phyloP scores from a whole-genome alignment of 92 coral and sea anemone genomes.

The Micromussa lordhowensis region DNA sequence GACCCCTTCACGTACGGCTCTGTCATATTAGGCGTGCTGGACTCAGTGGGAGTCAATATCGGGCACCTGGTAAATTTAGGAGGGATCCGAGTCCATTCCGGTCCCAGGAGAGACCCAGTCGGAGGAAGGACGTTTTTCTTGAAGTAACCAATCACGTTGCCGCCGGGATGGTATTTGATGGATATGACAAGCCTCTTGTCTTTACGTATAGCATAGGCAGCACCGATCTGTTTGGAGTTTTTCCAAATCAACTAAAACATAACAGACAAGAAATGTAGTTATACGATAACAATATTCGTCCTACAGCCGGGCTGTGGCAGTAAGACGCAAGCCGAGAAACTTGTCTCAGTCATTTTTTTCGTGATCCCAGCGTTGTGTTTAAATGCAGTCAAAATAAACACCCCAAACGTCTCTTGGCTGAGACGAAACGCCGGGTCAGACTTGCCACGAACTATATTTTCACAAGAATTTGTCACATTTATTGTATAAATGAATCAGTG shows the following conservation, averaged over 20 bases:
- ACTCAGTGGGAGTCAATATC: neutral
- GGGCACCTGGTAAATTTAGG: slow-evolving; percentile 20
- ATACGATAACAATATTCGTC: neutral
- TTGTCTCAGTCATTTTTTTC: no score
- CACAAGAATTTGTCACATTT: no score
- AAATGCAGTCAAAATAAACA: no score
- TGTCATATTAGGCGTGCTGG: neutral
- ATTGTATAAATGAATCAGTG: no score
- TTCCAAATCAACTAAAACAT: slow-evolving; percentile 62
- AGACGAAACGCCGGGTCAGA: no score
- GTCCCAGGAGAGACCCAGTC: neutral
- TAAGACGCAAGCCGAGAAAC: no score
- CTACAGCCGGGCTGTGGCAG: no score
- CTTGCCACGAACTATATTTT: no score
- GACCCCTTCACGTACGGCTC: neutral
- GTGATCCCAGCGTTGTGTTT: no score
- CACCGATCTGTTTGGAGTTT: slow-evolving; percentile 66
- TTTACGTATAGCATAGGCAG: slow-evolving; percentile 59
- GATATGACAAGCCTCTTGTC: slow-evolving; percentile 54
- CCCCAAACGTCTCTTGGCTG: no score
- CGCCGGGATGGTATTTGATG: slow-evolving; percentile 61
- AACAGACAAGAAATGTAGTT: neutral
- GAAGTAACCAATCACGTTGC: slow-evolving; percentile 44
- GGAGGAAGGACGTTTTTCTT: slow-evolving; percentile 52
- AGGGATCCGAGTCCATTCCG: slow-evolving; percentile 13